phyloP scores from a whole-genome alignment of 2,888 invertebrate species.

The Sarcophaga caerulescens region DNA sequence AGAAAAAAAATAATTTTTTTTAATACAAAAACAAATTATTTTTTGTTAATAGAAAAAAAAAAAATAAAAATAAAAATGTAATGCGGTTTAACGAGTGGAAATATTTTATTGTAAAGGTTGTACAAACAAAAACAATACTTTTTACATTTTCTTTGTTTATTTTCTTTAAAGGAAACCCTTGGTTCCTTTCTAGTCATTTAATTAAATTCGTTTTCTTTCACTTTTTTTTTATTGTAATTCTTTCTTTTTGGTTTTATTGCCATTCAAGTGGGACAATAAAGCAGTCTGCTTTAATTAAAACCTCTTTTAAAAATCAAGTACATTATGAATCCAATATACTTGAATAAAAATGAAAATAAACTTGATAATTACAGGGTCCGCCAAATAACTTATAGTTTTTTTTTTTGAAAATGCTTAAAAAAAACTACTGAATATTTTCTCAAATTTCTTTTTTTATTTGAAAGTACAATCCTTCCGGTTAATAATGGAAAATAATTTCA shows the following conservation, averaged over 20 bases:
- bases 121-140: neutral
- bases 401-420: too few relatives aligned
- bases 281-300: neutral
- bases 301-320: neutral
- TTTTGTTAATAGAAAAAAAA: neutral
- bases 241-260: too few relatives aligned
- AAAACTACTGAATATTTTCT: too few relatives aligned
- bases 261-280: too few relatives aligned
- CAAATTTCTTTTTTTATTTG: too few relatives aligned
- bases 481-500: too few relatives aligned
- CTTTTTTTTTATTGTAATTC: too few relatives aligned
- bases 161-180: too few relatives aligned
- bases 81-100: slow-evolving; percentile 36
- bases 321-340: neutral
- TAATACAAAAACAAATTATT: neutral
- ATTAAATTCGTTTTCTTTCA: slow-evolving; percentile 12
- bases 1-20: too few relatives aligned
- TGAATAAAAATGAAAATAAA: neutral
- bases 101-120: slow-evolving; percentile 18
- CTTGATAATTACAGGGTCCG: neutral
- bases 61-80: neutral
- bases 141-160: neutral
- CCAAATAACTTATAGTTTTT: too few relatives aligned
- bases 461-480: too few relatives aligned
- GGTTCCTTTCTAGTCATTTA: slow-evolving; percentile 12